phyloP scores from a whole-genome alignment of 2,113 vertebrate genomes.

The Equus quagga region DNA sequence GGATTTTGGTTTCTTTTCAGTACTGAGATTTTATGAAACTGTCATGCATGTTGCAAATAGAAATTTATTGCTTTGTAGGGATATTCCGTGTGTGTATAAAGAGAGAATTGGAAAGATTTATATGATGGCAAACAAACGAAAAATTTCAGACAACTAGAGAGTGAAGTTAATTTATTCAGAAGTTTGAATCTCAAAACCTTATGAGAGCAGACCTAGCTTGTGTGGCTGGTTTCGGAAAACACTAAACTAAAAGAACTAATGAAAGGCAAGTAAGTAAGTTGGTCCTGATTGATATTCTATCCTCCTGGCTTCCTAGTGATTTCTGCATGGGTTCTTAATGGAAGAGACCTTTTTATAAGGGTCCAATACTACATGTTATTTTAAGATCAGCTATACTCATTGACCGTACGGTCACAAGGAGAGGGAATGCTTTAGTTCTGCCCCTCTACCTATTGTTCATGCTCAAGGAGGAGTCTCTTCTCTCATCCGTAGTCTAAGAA shows the following conservation, averaged over 20 bases:
- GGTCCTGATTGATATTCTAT: background rate
- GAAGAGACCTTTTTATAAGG: background rate
- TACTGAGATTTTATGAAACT: conserved; percentile 18
- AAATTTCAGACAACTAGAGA: background rate
- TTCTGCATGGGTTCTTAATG: background rate
- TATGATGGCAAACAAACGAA: background rate
- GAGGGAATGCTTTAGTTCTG: background rate
- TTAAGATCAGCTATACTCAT: conserved; percentile 34
- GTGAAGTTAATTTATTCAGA: background rate
- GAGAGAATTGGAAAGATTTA: background rate
- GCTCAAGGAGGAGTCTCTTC: background rate
- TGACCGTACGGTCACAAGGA: background rate
- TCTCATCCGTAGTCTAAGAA: background rate
- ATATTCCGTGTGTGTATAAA: background rate
- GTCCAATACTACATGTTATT: background rate
- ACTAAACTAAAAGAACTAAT: background rate
- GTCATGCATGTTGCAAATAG: background rate
- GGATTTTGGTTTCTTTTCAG: background rate
- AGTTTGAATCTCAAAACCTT: background rate
- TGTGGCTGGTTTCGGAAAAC: background rate
- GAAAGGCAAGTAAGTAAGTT: background rate
- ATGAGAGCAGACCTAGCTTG: background rate
- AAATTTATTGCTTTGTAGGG: background rate
- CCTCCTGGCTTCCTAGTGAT: background rate
- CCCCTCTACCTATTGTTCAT: background rate